Conservation (phyloP, 2,113 vertebrate genomes). For the Pongo abelii region DNA sequence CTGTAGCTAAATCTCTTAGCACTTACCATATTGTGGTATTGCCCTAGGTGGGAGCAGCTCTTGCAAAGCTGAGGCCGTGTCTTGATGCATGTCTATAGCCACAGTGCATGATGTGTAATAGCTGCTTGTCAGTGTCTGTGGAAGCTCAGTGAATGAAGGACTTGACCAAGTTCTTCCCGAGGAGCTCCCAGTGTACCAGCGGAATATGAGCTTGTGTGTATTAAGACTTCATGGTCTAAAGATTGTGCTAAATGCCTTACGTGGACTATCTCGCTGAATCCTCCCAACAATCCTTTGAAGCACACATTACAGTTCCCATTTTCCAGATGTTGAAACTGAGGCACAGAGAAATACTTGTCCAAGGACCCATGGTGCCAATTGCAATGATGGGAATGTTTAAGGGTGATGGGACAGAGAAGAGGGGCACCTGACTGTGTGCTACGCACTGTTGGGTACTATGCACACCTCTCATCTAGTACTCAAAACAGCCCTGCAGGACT, state of each 20-base stretch:
- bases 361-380: neutral
- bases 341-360: neutral
- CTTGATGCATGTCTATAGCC: neutral
- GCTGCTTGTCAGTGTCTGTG: neutral
- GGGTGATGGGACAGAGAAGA: accelerated
- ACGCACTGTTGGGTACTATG: accelerated
- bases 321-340: neutral
- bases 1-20: neutral
- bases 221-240: neutral
- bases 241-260: neutral
- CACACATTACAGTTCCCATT: no score
- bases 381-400: neutral
- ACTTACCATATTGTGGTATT: accelerated
- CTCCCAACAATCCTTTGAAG: neutral
- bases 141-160: neutral
- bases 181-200: accelerated
- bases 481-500: no score
- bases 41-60: neutral
- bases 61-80: neutral
- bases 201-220: accelerated
- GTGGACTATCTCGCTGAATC: accelerated
- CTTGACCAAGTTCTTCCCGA: accelerated
- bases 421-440: neutral
- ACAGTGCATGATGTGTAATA: neutral
- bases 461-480: neutral